Base-by-base conservation (phyloP, 2,888 invertebrate genomes). In the Hydroisotoma schaefferi region DNA sequence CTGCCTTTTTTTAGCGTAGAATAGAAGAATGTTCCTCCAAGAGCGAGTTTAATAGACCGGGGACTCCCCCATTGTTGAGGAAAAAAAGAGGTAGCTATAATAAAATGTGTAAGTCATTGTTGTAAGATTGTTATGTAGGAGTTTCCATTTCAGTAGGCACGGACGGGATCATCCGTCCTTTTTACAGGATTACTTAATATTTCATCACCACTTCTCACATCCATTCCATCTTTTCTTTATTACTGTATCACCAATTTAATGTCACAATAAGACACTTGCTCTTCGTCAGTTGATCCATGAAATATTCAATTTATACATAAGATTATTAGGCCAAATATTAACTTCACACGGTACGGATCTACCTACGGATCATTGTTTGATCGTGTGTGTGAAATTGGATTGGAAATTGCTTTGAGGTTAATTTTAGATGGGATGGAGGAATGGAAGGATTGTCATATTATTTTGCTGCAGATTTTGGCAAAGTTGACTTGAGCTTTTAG, bases 31-130 rank as follows among this genome's bases (percentile, higher is more conserved):
- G 20, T 43, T 43, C 18, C 18, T 43, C 8, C 15, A 33, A 40
- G 5, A 18, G 12, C 6, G 25, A 46, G 43, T 3, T 40, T 6
- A 53, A 53, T 53, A 53, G 53, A 53, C 53, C 53, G 53, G 53
- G 53, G 53, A 53, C 6, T 53, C 26, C 53, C 53, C 26, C 52
- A 8, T 46, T 23, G 22, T 8, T 3, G 23, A 5, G 20, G 10
- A 43, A n/a, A 43, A 43, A n/a, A 15, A 33, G 8, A 15, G 33
- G 33, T 15, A 8, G n/a, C n/a, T n/a, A n/a, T n/a, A n/a, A n/a
- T n/a, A n/a, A n/a, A n/a, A n/a, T n/a, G n/a, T n/a, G n/a, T n/a
- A n/a, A n/a, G n/a, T n/a, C n/a, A n/a, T n/a, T n/a, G n/a, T n/a
- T n/a, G n/a, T n/a, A n/a, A n/a, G n/a, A 18, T 20, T 8, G 12